A percentile compares a stretch with the other conserved stretches of the same genome.
phyloP scores from a whole-genome alignment of 2,888 invertebrate genomes.

The Eupithecia dodoneata region DNA sequence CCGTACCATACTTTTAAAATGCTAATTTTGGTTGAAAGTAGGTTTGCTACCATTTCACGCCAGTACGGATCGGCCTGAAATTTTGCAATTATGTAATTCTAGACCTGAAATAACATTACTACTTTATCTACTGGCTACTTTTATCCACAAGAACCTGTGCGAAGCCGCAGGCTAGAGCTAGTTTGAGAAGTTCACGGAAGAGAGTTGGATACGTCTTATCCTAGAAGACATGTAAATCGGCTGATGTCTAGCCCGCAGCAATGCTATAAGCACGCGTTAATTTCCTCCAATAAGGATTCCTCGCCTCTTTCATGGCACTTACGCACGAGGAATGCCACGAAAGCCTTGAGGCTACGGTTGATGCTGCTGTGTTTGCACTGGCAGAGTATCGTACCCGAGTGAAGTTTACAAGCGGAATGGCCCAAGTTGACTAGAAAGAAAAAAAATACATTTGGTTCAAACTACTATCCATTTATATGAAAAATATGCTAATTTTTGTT shows the following conservation, averaged over 20 bases:
- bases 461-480: not conserved
- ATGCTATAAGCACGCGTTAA: not conserved
- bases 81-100: not conserved
- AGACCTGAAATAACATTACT: not conserved
- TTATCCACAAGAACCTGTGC: not conserved
- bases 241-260: not conserved
- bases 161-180: not conserved
- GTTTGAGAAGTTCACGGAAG: not conserved
- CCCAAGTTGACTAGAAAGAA: not conserved
- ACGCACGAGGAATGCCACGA: conserved; percentile 12
- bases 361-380: conserved; percentile 1
- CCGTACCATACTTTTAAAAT: too few relatives aligned
- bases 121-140: not conserved
- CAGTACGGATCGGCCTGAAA: not conserved
- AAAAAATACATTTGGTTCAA: too few relatives aligned
- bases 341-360: not conserved
- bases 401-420: not conserved
- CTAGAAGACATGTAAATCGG: not conserved
- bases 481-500: not conserved
- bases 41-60: not conserved
- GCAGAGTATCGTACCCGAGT: not conserved
- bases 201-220: not conserved
- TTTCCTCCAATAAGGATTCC: conserved; percentile 7
- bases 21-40: not conserved
- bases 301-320: not conserved